phyloP scores from a whole-genome alignment of 35 echinoderm and acorn worm species.

The Ophioderma brevispina region DNA sequence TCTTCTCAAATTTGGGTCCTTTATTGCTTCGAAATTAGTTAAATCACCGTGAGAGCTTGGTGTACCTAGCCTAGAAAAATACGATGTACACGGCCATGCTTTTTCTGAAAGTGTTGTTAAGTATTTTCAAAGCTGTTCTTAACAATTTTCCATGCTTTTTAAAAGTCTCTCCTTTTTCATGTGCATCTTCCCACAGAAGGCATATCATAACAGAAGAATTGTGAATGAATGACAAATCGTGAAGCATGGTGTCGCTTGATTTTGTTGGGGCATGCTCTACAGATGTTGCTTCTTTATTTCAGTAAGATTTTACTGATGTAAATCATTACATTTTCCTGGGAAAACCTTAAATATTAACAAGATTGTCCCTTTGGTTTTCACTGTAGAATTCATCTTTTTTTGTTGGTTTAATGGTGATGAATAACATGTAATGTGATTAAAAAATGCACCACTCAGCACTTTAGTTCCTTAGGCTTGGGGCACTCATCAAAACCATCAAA shows the following conservation, averaged over 20 bases:
- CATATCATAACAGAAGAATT: background rate
- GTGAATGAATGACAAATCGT: background rate
- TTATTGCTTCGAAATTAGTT: background rate
- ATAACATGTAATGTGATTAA: too few relatives aligned
- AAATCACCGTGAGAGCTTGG: too few relatives aligned
- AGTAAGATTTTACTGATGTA: background rate
- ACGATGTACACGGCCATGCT: too few relatives aligned
- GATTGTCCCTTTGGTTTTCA: background rate
- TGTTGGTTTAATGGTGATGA: background rate
- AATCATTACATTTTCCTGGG: background rate
- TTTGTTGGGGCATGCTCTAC: background rate
- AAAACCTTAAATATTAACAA: background rate
- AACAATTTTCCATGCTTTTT: background rate
- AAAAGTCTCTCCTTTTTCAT: too few relatives aligned
- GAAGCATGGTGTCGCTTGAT: background rate
- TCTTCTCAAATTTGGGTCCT: background rate
- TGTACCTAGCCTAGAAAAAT: too few relatives aligned
- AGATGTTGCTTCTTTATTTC: too few relatives aligned
- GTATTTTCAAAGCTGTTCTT: background rate
- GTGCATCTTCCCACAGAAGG: background rate
- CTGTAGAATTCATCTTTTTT: background rate
- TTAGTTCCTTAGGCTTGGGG: background rate
- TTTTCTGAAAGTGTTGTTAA: too few relatives aligned
- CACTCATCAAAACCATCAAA: constrained; percentile 30
- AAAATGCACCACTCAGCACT: background rate